Evolutionary conservation across 2,113 vertebrate genomes (phyloP), one percentile per base, ranked within the genome.

Genomic region (Oxyruncus cristatus): DNA sequence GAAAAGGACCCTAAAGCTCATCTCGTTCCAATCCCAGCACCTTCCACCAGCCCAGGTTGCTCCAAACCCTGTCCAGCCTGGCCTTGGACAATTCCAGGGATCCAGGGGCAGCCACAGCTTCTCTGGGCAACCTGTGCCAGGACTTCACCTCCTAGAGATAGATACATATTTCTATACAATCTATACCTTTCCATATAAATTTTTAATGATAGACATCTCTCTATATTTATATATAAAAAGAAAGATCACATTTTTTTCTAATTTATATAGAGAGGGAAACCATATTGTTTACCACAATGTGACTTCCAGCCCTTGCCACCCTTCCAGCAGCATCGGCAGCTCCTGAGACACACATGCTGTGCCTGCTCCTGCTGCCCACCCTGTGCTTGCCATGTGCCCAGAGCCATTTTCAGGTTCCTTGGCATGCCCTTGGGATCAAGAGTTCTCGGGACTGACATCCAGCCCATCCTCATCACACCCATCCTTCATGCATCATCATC

Each of bases 301-400:
- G 30, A 59, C 37, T 56, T 44, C 11, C 18, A 70, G 61, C 30
- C 26, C 30, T 71, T 1, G 2, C 39, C 27, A 39, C 32, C 21
- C 14, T 20, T 42, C 56, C 89, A 46, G 28, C 63, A 61, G 27
- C 55, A 62, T n/a, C 28, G 23, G 82, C 53, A 75, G 42, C 47
- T 58, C 23, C 12, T 16, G 72, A 49, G 21, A 4, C 35, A 35
- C 0, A 0, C 10, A 1, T 1, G 1, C 8, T 12, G 46, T 22
- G 28, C 33, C 58, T 6, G 2, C 27, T 66, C 58, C 52, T 22
- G 55, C 56, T 61, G 62, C 55, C 41, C 55, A 9, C 15, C 13
- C 66, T 15, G 44, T 15, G 20, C 53, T 70, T 42, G 30, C 35
- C 12, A 2, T 1, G 0, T 27, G 41, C 33, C 46, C 47, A 56